Conservation (phyloP, 2,888 invertebrate species). For the Melikaiella ostensackeni region DNA sequence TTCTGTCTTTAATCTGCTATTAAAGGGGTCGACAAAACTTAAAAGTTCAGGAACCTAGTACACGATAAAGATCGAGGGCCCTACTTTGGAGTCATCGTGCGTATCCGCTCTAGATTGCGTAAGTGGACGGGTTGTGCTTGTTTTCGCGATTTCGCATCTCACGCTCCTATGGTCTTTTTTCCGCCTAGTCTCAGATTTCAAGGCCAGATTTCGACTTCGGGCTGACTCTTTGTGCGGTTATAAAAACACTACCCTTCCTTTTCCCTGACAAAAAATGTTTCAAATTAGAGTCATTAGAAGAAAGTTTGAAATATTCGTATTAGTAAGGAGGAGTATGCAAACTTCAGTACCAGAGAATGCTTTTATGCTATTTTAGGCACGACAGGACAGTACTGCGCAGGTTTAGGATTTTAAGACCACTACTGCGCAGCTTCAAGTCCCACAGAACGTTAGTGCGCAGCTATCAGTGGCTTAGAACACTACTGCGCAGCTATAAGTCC, state of each 20-base stretch:
- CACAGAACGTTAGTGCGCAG: no score
- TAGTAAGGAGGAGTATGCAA: neutral
- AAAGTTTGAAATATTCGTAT: neutral
- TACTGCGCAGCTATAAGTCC: no score
- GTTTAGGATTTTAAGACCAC: no score
- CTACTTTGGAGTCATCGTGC: conserved; percentile 10
- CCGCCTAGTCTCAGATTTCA: conserved; percentile 1
- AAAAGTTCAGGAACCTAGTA: conserved; percentile 17
- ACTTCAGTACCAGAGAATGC: neutral
- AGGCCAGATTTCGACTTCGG: neutral
- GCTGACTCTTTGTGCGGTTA: neutral
- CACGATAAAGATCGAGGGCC: conserved; percentile 1
- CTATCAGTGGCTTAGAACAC: no score
- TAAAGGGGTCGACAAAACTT: neutral
- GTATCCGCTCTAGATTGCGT: conserved; percentile 14
- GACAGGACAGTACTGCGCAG: neutral
- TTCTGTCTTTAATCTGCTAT: conserved; percentile 14
- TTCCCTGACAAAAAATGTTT: neutral
- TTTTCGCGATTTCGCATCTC: conserved; percentile 4
- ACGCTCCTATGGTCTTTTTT: conserved; percentile 7
- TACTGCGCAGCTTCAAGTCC: no score
- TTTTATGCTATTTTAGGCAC: neutral
- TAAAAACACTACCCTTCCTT: neutral
- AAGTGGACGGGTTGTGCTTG: conserved; percentile 26
- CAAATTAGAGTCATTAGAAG: no score